A percentile compares a stretch with the other conserved stretches of the same genome.
Conservation (phyloP, 2,888 invertebrate genomes). For the Tolmerus cingulatus region DNA sequence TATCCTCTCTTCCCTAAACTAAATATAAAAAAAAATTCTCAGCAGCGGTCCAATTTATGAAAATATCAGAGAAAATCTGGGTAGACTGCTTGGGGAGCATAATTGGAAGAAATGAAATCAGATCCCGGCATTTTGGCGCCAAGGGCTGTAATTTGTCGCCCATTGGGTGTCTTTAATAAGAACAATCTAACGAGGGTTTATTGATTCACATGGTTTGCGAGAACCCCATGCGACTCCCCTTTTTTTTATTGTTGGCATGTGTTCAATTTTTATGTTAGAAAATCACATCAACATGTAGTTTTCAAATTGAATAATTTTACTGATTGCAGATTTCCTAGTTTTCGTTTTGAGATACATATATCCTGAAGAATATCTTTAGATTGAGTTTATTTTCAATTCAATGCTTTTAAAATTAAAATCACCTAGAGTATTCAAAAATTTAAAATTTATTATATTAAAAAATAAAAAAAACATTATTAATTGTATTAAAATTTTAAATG, state of each 20-base stretch:
- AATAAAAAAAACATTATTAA: no score
- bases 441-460: no score
- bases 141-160: constrained; percentile 25
- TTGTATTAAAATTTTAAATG: no score
- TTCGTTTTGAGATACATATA: neutral
- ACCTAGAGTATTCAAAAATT: no score
- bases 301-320: neutral
- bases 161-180: constrained; percentile 31
- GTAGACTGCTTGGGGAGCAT: constrained; percentile 36
- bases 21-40: neutral
- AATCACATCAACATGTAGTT: neutral
- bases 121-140: constrained; percentile 31
- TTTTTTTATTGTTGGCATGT: neutral
- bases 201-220: neutral
- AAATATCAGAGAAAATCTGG: constrained; percentile 8
- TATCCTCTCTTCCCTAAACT: neutral
- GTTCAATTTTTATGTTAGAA: neutral
- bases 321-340: neutral
- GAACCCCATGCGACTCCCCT: neutral
- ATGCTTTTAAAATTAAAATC: neutral
- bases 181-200: neutral
- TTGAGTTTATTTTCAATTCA: neutral
- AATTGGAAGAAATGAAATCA: constrained; percentile 7
- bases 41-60: neutral
- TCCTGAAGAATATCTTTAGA: neutral